Evolutionary conservation across 2,113 vertebrate genomes (phyloP).

Genomic region (Forbesichthys papilliferus): DNA sequence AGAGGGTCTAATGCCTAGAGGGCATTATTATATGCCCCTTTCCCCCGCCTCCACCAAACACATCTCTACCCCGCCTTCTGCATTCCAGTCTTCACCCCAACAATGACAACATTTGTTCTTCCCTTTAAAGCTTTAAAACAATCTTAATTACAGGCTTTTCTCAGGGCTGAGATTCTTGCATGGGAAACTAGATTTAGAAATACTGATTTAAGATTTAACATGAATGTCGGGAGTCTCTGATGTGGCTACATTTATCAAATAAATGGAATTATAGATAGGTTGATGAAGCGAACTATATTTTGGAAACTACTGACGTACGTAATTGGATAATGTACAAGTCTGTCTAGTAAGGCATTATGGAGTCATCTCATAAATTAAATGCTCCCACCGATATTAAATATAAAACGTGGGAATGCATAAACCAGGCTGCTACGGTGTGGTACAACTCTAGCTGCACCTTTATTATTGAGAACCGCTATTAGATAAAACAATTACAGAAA

Average conservation of each 20-base stretch:
- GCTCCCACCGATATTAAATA: slow-evolving; percentile 40
- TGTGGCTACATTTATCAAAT: slow-evolving; percentile 35
- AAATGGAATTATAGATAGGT: slow-evolving; percentile 28
- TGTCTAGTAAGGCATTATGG: not conserved
- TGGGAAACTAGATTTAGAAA: slow-evolving; percentile 1
- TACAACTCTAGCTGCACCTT: slow-evolving; percentile 46
- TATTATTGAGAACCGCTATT: slow-evolving; percentile 31
- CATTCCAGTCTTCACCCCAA: slow-evolving; percentile 26
- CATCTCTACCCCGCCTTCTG: slow-evolving; percentile 26
- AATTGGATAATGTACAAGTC: slow-evolving; percentile 9
- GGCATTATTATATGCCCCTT: slow-evolving; percentile 57
- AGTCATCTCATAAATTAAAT: slow-evolving; percentile 27
- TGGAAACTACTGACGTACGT: slow-evolving; percentile 19
- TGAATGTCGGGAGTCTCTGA: slow-evolving; percentile 4
- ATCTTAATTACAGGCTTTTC: slow-evolving; percentile 19
- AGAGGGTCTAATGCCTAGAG: slow-evolving; percentile 10
- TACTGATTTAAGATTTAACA: slow-evolving; percentile 17
- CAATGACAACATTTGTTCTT: slow-evolving; percentile 50
- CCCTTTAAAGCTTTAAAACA: not conserved
- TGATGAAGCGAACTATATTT: slow-evolving; percentile 54
- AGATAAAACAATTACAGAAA: slow-evolving; percentile 72
- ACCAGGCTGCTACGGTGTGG: slow-evolving; percentile 22
- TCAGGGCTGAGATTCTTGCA: slow-evolving; percentile 1
- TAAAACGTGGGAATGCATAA: slow-evolving; percentile 50
- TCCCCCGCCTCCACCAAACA: slow-evolving; percentile 10